phyloP scores from a whole-genome alignment of 2,888 invertebrate species.

The Tribolium freemani region DNA sequence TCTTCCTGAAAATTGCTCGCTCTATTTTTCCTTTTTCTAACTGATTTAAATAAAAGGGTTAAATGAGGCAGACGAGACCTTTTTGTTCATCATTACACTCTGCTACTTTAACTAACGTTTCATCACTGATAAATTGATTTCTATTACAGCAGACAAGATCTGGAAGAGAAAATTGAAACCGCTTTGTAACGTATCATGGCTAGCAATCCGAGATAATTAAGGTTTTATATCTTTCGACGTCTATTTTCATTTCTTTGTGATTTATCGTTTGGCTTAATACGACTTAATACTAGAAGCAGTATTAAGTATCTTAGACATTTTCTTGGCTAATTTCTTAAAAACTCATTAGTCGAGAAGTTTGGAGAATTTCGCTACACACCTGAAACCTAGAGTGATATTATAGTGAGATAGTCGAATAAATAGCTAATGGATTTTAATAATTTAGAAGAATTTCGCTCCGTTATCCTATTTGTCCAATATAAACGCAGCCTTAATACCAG shows the following conservation, averaged over 20 bases:
- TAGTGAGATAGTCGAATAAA: background rate
- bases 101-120: background rate
- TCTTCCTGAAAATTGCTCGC: too few species aligned
- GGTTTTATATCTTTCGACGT: conserved; percentile 37
- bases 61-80: too few species aligned
- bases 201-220: conserved; percentile 35
- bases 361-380: background rate
- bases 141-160: conserved; percentile 27
- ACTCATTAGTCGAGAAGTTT: background rate
- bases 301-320: too few species aligned
- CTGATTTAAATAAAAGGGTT: too few species aligned
- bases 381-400: background rate
- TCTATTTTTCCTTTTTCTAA: too few species aligned
- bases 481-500: background rate
- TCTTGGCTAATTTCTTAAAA: too few species aligned
- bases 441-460: conserved; percentile 1
- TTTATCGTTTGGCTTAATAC: conserved; percentile 29
- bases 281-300: too few species aligned
- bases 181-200: conserved; percentile 18
- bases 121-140: conserved; percentile 28
- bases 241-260: conserved; percentile 32
- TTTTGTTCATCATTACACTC: too few species aligned
- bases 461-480: conserved; percentile 10
- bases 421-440: conserved; percentile 24
- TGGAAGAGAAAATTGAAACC: conserved; percentile 27